Evolutionary conservation across 2,888 invertebrate species (phyloP).

Genomic region (Strigamia crassipes): DNA sequence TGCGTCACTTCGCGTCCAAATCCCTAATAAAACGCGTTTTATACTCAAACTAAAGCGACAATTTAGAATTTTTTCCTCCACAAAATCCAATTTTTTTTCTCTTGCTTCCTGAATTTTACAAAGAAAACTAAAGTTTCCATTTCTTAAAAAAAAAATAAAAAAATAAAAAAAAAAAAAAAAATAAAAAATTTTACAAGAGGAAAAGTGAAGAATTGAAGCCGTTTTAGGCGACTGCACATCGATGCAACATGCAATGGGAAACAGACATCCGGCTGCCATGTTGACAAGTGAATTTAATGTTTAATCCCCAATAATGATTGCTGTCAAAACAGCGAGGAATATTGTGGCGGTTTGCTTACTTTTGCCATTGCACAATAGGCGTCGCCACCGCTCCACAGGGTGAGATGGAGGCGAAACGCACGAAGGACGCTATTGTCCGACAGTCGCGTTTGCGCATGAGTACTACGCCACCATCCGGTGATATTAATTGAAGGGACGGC

Average conservation of each 20-base stretch:
- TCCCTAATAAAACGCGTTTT: background rate
- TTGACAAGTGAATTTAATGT: conserved; percentile 17
- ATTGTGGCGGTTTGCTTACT: conserved; percentile 22
- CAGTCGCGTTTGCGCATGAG: conserved; percentile 4
- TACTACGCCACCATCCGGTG: conserved; percentile 19
- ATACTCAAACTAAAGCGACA: background rate
- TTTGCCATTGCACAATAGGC: conserved; percentile 30
- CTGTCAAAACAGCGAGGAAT: conserved; percentile 17
- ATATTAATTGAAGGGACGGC: conserved; percentile 25
- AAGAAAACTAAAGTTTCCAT: too few species aligned
- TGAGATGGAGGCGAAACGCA: conserved; percentile 4
- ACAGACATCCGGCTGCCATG: conserved; percentile 7
- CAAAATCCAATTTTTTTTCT: too few species aligned
- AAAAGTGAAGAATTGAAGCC: background rate
- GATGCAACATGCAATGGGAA: background rate
- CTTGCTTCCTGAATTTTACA: too few species aligned
- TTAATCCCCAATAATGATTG: conserved; percentile 19
- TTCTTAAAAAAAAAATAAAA: too few species aligned
- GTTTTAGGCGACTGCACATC: background rate
- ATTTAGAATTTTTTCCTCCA: background rate
- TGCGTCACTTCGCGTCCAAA: background rate
- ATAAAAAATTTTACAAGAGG: too few species aligned
- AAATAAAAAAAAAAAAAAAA: too few species aligned
- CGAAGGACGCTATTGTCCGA: conserved; percentile 30
- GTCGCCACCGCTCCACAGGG: conserved; percentile 5